Evolutionary conservation across 2,797 vertebrate species (phyloP).

Genomic region (Macrochelys suwanniensis): DNA sequence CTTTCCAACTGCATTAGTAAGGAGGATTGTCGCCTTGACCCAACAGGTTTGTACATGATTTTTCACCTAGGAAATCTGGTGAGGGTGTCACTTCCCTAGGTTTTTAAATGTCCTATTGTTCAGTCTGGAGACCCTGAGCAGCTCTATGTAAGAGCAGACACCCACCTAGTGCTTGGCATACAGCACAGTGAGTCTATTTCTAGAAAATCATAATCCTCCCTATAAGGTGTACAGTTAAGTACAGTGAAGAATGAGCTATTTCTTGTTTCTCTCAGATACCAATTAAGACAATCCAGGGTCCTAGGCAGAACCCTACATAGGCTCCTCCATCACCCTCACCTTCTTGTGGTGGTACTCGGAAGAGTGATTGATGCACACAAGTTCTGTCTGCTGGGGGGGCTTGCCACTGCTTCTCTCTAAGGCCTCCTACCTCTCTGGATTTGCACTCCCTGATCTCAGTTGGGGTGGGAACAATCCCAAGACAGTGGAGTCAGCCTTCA

Average conservation of each 20-base stretch:
- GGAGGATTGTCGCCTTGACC: neutral
- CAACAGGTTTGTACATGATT: neutral
- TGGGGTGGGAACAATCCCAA: neutral
- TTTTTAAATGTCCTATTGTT: conserved; percentile 60
- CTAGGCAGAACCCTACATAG: accelerated
- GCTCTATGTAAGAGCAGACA: neutral
- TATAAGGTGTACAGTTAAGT: neutral
- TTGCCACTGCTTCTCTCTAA: accelerated
- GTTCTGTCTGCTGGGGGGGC: neutral
- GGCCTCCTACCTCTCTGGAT: neutral
- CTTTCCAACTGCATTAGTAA: neutral
- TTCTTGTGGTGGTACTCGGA: accelerated
- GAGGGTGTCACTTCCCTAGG: conserved; percentile 30
- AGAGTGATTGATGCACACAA: neutral
- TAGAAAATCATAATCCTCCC: neutral
- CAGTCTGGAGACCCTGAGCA: conserved; percentile 12
- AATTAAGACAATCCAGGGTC: neutral
- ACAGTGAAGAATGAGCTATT: accelerated
- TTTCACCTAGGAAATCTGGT: conserved; percentile 44
- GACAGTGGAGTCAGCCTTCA: neutral
- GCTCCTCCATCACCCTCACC: neutral
- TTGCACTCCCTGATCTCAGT: neutral
- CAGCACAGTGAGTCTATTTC: neutral
- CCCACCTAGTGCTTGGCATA: neutral
- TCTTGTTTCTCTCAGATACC: neutral